Conservation (phyloP, 2,113 vertebrate genomes). For the Pycnonotus jocosus region DNA sequence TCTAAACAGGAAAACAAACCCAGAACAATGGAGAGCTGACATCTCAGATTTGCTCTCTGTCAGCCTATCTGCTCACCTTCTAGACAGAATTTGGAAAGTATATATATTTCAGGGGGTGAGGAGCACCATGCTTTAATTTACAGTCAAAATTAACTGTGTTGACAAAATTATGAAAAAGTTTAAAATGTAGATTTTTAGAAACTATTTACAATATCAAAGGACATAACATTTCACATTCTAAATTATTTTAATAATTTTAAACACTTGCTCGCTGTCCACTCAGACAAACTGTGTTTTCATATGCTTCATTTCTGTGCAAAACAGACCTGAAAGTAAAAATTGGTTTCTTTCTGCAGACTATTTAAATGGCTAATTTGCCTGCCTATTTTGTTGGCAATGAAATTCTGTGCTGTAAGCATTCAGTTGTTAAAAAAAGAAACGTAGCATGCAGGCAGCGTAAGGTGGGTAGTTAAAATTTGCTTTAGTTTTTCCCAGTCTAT, state of each 20-base stretch:
- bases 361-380: background rate
- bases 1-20: background rate
- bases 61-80: background rate
- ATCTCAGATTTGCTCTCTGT: background rate
- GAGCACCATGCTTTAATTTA: background rate
- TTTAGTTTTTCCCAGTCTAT: background rate
- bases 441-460: background rate
- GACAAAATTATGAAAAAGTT: background rate
- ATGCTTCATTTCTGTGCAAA: background rate
- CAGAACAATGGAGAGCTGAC: background rate
- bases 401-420: background rate
- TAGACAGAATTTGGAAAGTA: background rate
- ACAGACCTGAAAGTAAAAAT: background rate
- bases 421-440: background rate
- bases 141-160: background rate
- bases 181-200: background rate
- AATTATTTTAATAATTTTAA: background rate
- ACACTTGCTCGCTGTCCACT: background rate
- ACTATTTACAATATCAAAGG: background rate
- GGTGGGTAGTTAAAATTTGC: background rate
- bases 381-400: background rate
- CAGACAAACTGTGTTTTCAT: background rate
- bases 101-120: background rate
- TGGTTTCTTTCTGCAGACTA: background rate
- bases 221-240: background rate